phyloP scores from a whole-genome alignment of 2,797 vertebrate species.

The Sparidentex hasta region DNA sequence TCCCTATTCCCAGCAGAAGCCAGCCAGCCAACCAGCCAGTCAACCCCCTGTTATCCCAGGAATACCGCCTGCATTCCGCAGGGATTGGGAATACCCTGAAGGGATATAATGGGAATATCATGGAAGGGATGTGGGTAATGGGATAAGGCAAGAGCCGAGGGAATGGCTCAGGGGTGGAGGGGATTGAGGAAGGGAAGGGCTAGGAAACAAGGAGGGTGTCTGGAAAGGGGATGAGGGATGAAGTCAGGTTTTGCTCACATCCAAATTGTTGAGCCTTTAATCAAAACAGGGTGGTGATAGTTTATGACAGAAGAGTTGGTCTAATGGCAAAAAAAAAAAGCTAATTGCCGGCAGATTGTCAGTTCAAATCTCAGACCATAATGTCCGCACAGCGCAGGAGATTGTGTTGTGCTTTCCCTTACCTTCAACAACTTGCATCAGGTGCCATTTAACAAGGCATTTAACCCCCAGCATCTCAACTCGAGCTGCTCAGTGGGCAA shows the following conservation, averaged over 20 bases:
- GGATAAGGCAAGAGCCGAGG: constrained; percentile 68
- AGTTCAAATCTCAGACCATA: constrained; percentile 33
- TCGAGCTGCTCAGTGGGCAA: constrained; percentile 34
- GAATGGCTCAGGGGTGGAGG: constrained; percentile 37
- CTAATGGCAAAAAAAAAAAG: constrained; percentile 25
- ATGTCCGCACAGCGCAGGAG: neutral
- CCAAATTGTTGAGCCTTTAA: constrained; percentile 48
- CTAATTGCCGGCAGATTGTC: neutral
- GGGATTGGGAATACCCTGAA: constrained; percentile 76
- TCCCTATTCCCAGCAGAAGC: constrained; percentile 67
- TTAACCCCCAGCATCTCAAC: constrained; percentile 43
- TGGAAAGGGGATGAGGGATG: constrained; percentile 41
- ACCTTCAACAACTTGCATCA: constrained; percentile 37
- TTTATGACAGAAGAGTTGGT: constrained; percentile 30
- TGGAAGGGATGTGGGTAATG: constrained; percentile 71
- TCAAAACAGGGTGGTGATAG: constrained; percentile 39
- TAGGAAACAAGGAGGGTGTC: constrained; percentile 35
- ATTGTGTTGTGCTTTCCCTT: constrained; percentile 10
- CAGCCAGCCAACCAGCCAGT: constrained; percentile 61
- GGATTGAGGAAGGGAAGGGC: constrained; percentile 27
- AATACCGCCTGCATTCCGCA: constrained; percentile 64
- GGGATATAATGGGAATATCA: constrained; percentile 79
- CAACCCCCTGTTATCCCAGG: constrained; percentile 68
- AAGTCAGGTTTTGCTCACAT: constrained; percentile 48
- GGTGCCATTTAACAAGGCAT: constrained; percentile 51